Conservation (phyloP, 1,140 invertebrate species). For the Adoxophyes honmai region DNA sequence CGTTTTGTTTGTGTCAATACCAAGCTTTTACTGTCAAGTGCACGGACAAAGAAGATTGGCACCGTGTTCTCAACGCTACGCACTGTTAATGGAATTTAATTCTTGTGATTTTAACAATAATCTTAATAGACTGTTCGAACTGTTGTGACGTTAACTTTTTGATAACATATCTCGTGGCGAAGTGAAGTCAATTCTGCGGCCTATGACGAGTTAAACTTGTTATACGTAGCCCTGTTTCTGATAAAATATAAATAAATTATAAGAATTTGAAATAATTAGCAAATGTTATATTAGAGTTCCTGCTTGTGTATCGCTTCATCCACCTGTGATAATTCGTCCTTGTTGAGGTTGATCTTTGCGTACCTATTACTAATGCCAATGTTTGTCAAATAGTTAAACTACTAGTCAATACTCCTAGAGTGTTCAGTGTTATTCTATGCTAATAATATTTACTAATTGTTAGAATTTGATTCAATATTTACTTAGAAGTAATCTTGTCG, state of each 20-base stretch:
- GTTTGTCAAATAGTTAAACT: slow-evolving; percentile 33
- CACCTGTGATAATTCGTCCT: slow-evolving; percentile 69
- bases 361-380: slow-evolving; percentile 44
- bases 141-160: slow-evolving; percentile 40
- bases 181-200: slow-evolving; percentile 66
- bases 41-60: slow-evolving; percentile 70
- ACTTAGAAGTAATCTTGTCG: slow-evolving; percentile 18
- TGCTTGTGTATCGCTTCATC: slow-evolving; percentile 66
- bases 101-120: slow-evolving; percentile 43
- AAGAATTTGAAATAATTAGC: slow-evolving; percentile 27
- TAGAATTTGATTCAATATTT: slow-evolving; percentile 27
- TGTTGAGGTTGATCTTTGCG: slow-evolving; percentile 47
- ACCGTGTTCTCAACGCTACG: slow-evolving; percentile 41
- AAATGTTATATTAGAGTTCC: slow-evolving; percentile 62
- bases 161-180: slow-evolving; percentile 55
- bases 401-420: slow-evolving; percentile 35
- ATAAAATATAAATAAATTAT: slow-evolving; percentile 30
- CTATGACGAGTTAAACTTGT: slow-evolving; percentile 38
- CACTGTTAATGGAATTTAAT: slow-evolving; percentile 41
- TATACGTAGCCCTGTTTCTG: slow-evolving; percentile 27
- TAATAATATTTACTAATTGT: slow-evolving; percentile 21
- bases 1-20: slow-evolving; percentile 76
- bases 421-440: slow-evolving; percentile 37
- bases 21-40: slow-evolving; percentile 73
- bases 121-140: slow-evolving; percentile 38